A percentile compares a stretch with the other conserved stretches of the same genome.
Conservation (phyloP, 2,797 vertebrate genomes). For the Lycodopsis pacificus region DNA sequence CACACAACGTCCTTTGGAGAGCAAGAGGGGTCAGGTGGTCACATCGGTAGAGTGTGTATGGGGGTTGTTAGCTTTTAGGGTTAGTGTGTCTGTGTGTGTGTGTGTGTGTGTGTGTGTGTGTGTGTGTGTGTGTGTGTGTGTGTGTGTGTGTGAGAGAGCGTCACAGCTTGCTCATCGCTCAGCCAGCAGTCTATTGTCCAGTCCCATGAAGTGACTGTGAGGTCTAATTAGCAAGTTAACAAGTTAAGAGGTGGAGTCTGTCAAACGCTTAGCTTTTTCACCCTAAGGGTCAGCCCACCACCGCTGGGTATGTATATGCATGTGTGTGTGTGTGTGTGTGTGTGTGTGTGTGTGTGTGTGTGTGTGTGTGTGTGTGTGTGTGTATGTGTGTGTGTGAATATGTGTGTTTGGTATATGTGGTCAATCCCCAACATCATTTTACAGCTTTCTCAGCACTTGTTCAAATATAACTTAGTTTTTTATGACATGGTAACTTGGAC, state of each 20-base stretch:
- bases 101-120: conserved; percentile 40
- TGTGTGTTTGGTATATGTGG: not conserved
- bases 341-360: conserved; percentile 44
- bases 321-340: conserved; percentile 54
- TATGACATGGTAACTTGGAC: not conserved
- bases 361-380: conserved; percentile 46
- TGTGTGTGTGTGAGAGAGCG: conserved; percentile 40
- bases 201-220: conserved; percentile 84
- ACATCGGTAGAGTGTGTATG: conserved; percentile 69
- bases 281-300: conserved; percentile 82
- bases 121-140: conserved; percentile 46
- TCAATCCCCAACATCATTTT: conserved; percentile 4
- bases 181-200: conserved; percentile 81
- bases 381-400: conserved; percentile 28
- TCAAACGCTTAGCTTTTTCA: conserved; percentile 88
- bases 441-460: not conserved
- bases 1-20: conserved; percentile 65
- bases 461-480: not conserved
- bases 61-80: conserved; percentile 77
- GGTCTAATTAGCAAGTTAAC: conserved; percentile 92
- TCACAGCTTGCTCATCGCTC: conserved; percentile 66
- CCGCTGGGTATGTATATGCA: conserved; percentile 58
- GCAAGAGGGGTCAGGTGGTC: conserved; percentile 78
- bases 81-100: conserved; percentile 45
- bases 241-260: conserved; percentile 91